Base-by-base conservation (phyloP, 2,113 vertebrate genomes). In the Oenanthe oenanthe region DNA sequence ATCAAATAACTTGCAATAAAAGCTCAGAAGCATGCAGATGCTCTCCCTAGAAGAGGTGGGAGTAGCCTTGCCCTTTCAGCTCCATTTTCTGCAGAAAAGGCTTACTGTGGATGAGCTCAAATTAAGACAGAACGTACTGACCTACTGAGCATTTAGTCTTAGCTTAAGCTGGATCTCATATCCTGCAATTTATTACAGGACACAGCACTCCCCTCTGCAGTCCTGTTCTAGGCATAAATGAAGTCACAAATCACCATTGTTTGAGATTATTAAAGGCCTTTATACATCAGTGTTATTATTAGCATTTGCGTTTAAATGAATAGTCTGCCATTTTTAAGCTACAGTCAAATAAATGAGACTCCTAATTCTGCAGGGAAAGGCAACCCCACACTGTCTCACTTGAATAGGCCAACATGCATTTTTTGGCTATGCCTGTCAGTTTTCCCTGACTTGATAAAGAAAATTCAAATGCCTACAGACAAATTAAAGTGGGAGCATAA, bases 401-500 rank as follows among this genome's bases (percentile, higher is more conserved):
- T 82, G 81, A 93, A 90, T 76, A 76, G 89, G 63, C 70, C 87
- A 72, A 89, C 58, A 50, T 31, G 89, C 88, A 58, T 85, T 92
- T 94, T 92, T 88, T 84, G 93, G 80, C 83, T 85, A n/a, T 0
- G 80, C 72, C 43, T 81, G 78, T 92, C 89, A 86, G 50, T 48
- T 79, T 71, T 92, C 54, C 67, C 61, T 56, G 57, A 80, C 43
- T 87, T 40, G 58, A 89, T 74, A 76, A 15, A 94, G 84, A 94
- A 95, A 93, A 91, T 89, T 74, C 75, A 93, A 81, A 93, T 93
- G 93, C 78, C 88, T 93, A 86, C 82, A 87, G 91, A 85, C 79
- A 95, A 95, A 93, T 95, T 94, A 36, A 92, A 84, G 79, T 92
- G 83, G 85, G 93, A 95, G 60, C 68, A 85, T 79, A 91, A 93